phyloP scores from a whole-genome alignment of 2,888 invertebrate genomes.

The Apomyelois bistriatella region DNA sequence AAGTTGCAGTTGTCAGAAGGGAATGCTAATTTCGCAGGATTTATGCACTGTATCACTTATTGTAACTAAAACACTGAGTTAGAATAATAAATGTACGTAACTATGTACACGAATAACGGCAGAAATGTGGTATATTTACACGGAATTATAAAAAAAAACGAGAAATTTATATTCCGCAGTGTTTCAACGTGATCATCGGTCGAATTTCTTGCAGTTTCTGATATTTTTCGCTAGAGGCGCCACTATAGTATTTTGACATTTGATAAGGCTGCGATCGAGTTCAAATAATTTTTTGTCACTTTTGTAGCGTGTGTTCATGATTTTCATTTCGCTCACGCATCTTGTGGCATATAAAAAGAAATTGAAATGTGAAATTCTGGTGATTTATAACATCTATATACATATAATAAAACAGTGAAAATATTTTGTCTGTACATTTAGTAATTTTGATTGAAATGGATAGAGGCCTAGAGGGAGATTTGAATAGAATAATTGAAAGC shows the following conservation, averaged over 20 bases:
- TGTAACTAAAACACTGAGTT: neutral
- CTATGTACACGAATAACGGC: conserved; percentile 13
- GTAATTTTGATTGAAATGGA: no score
- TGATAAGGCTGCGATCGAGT: neutral
- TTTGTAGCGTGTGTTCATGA: neutral
- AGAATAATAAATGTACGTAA: conserved; percentile 7
- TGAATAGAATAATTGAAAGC: no score
- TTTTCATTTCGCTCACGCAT: no score
- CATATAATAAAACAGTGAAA: no score
- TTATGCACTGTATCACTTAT: conserved; percentile 7
- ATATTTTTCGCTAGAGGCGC: conserved; percentile 10
- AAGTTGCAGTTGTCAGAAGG: conserved; percentile 20
- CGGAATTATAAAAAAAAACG: conserved; percentile 7
- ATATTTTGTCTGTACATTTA: no score
- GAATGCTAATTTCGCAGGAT: conserved; percentile 16
- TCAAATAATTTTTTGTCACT: neutral
- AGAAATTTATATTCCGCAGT: conserved; percentile 6
- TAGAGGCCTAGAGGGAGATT: no score
- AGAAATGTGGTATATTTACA: neutral
- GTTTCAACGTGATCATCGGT: neutral
- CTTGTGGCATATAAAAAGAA: no score
- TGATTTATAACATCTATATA: no score
- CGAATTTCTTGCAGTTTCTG: conserved; percentile 1
- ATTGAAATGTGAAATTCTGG: no score
- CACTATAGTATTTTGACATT: conserved; percentile 17